Conservation (phyloP, 2,888 invertebrate genomes). For the Caenorhabditis sulstoni region DNA sequence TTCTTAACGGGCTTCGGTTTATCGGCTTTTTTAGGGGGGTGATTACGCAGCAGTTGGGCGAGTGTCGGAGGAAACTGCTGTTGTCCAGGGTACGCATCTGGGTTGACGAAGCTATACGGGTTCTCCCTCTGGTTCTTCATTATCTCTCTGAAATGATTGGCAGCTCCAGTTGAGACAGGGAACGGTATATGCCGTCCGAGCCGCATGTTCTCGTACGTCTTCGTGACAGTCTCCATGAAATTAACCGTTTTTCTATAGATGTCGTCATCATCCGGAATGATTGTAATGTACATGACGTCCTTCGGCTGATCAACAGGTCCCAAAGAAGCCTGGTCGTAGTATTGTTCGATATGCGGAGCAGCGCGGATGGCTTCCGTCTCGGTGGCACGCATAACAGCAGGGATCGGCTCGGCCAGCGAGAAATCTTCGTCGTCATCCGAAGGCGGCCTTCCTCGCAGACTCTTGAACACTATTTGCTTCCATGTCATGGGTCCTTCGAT, state of each 20-base stretch:
- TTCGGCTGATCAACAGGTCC: conserved; percentile 96
- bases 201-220: conserved; percentile 89
- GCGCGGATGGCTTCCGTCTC: conserved; percentile 62
- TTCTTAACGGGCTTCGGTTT: too few relatives aligned
- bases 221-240: conserved; percentile 72
- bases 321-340: conserved; percentile 84
- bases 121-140: not conserved
- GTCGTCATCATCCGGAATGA: conserved; percentile 93
- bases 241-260: conserved; percentile 86
- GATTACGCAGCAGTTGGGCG: too few relatives aligned
- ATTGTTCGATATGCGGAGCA: conserved; percentile 50
- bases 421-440: conserved; percentile 60
- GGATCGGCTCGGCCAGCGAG: conserved; percentile 82
- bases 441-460: conserved; percentile 31
- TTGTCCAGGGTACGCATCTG: too few relatives aligned
- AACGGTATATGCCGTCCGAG: conserved; percentile 95
- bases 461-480: conserved; percentile 92
- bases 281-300: conserved; percentile 94
- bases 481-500: conserved; percentile 97
- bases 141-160: conserved; percentile 14
- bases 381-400: conserved; percentile 79
- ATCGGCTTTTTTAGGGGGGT: too few relatives aligned
- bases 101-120: too few relatives aligned
- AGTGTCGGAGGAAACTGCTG: too few relatives aligned
- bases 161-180: conserved; percentile 42